Conservation (phyloP, 2,797 vertebrate species). For the Sorex maritimensis region DNA sequence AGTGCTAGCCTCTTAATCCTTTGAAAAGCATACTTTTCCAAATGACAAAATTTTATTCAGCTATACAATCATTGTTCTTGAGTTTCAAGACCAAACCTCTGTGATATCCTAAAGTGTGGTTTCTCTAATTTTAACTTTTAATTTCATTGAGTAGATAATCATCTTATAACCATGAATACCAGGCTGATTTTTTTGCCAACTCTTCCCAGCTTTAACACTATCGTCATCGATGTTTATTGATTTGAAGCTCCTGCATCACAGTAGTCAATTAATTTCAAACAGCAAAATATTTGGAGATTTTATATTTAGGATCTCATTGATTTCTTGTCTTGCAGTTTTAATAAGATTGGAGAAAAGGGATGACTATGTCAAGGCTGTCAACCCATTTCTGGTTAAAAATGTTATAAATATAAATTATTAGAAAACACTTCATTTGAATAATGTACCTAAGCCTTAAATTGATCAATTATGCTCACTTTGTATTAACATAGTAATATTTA, state of each 20-base stretch:
- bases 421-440: conserved; percentile 61
- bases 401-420: conserved; percentile 54
- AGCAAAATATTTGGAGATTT: conserved; percentile 70
- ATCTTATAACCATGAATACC: background rate
- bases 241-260: conserved; percentile 18
- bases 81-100: conserved; percentile 49
- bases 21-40: conserved; percentile 42
- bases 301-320: conserved; percentile 74
- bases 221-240: conserved; percentile 74
- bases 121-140: conserved; percentile 79
- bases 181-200: conserved; percentile 45
- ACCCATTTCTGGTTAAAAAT: conserved; percentile 66
- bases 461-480: conserved; percentile 28
- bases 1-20: background rate
- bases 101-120: conserved; percentile 30
- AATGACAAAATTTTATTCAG: conserved; percentile 31
- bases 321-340: conserved; percentile 83
- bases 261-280: conserved; percentile 83
- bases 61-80: background rate
- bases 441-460: conserved; percentile 39
- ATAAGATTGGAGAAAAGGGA: conserved; percentile 79
- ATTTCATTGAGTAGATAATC: conserved; percentile 80
- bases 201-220: conserved; percentile 20
- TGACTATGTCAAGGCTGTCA: conserved; percentile 77
- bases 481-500: conserved; percentile 41